Conservation (phyloP, 2,797 vertebrate species). For the Zenarchopterus dispar region DNA sequence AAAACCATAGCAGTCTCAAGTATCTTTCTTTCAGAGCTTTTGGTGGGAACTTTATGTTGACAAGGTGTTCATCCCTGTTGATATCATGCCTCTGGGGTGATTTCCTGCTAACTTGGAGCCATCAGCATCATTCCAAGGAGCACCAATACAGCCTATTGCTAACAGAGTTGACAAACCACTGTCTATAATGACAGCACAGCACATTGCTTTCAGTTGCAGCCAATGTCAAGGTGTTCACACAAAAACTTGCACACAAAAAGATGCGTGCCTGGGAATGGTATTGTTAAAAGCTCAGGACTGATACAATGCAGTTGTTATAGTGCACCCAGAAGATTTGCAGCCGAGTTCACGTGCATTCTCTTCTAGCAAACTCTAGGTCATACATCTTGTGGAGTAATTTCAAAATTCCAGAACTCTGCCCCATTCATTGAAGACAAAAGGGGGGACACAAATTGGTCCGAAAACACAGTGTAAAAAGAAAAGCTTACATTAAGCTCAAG, state of each 20-base stretch:
- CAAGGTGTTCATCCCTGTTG: constrained; percentile 10
- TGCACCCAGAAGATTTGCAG: constrained; percentile 71
- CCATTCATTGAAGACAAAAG: constrained; percentile 82
- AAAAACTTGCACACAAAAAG: constrained; percentile 49
- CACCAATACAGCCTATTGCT: constrained; percentile 17
- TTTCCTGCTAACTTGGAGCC: constrained; percentile 21
- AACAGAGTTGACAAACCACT: constrained; percentile 43
- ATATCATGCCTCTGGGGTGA: constrained; percentile 34
- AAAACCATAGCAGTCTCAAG: no score
- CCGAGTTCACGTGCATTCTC: constrained; percentile 65
- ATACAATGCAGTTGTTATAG: constrained; percentile 71
- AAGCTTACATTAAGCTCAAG: constrained; percentile 87
- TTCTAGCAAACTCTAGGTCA: constrained; percentile 71
- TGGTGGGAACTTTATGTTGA: constrained; percentile 5
- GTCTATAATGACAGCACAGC: constrained; percentile 55
- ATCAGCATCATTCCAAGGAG: constrained; percentile 27
- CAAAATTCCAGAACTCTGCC: constrained; percentile 76
- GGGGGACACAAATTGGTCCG: constrained; percentile 85
- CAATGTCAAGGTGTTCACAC: constrained; percentile 62
- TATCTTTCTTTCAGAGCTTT: background rate
- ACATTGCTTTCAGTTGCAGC: constrained; percentile 57
- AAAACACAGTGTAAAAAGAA: constrained; percentile 87
- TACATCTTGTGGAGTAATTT: constrained; percentile 82
- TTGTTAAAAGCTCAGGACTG: constrained; percentile 70
- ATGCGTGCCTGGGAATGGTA: constrained; percentile 40